Base-by-base conservation (phyloP, 2,888 invertebrate species). In the Caenorhabditis japonica region DNA sequence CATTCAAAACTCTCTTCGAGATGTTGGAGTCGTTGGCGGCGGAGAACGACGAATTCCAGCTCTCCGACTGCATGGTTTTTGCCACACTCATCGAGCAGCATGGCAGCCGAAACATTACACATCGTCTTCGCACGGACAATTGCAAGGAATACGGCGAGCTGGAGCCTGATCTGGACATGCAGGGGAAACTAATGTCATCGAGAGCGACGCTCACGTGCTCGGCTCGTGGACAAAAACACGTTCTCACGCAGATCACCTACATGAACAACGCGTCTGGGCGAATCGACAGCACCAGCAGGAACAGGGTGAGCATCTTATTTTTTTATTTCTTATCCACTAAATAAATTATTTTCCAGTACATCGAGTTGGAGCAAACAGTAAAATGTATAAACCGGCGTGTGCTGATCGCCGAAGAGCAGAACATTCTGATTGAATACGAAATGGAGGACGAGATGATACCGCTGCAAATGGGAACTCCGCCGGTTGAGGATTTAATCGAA, bases 341-440 rank as follows among this genome's bases (percentile, higher is more conserved):
- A 34, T 21, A 39, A 4, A 25, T 4, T 17, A 17, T 44, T 33
- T 56, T 51, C 34, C 51, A 72, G 64, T 72, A 52, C 21, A 55
- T 72, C 23, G 72, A 72, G 36, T 27, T 72, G 52, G 72, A 72
- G 19, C 72, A 72, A 25, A 72, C 60, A 0, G 72, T 72, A 0
- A 72, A 66, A 55, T 72, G 72, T 33, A 64, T 53, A 49, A 72
- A 60, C 27, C 53, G 64, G 8, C 38, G 72, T 47, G 64, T 72
- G 23, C 15, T 60, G 8, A 64, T 72, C n/a, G 44, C 47, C 5
- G 72, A 72, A 21, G 49, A 55, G n/a, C 43, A 44, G 5, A 55
- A 43, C 25, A 44, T 43, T 7, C 21, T 33, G 15, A 13, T 55
- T 23, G 72, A 72, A 17, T 72, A 52, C 12, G 72, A 72, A 38